Conservation (phyloP, 2,113 vertebrate genomes). For the Otis tarda region DNA sequence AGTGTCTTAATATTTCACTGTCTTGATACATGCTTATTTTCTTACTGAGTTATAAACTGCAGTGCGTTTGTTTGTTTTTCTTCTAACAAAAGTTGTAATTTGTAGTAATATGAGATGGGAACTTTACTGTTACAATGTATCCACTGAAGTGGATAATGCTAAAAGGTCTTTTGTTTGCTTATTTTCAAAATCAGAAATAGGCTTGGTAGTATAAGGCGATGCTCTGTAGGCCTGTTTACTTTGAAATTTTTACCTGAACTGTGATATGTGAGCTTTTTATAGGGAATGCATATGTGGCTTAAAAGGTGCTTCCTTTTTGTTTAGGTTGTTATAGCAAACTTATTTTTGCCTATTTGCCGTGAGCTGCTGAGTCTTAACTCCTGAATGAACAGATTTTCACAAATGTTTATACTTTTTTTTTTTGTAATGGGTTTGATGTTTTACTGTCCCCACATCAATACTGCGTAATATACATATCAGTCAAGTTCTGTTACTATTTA, state of each 20-base stretch:
- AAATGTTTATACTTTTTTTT: not conserved
- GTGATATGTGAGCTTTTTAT: not conserved
- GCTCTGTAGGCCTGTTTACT: not conserved
- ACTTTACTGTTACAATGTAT: not conserved
- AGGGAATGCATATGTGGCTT: not conserved
- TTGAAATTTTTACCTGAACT: not conserved
- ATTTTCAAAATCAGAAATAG: not conserved
- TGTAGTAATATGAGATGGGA: not conserved
- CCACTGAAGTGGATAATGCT: not conserved
- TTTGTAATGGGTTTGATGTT: not conserved
- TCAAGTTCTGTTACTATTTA: not conserved
- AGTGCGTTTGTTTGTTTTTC: fast-evolving
- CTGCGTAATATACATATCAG: not conserved
- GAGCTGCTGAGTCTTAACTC: not conserved
- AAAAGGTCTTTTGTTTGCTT: not conserved
- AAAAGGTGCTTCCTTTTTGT: not conserved
- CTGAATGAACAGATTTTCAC: not conserved
- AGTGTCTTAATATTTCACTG: not conserved
- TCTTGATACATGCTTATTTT: not conserved
- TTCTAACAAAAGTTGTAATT: not conserved
- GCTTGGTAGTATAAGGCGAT: not conserved
- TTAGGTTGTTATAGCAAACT: not conserved
- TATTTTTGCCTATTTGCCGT: not conserved
- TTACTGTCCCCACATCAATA: not conserved
- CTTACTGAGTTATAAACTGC: not conserved